Conservation (phyloP, 92 coral and sea anemone genomes). For the Palythoa grandis region DNA sequence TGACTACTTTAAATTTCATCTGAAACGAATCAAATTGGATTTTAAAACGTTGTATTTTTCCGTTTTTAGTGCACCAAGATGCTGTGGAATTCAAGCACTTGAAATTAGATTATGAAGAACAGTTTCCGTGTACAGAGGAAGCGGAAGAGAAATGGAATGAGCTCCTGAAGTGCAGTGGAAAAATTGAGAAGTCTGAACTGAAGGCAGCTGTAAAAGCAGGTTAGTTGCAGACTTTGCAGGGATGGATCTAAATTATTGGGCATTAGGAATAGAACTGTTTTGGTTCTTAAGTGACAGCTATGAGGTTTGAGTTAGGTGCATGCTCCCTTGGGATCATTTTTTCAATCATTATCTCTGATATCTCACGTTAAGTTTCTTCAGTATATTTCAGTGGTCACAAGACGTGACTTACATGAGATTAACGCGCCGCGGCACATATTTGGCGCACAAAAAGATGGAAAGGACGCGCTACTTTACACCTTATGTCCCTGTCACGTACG, state of each 20-base stretch:
- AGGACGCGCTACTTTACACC: no score
- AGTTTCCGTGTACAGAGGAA: conserved; percentile 59
- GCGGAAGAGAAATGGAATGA: conserved; percentile 79
- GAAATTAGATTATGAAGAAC: conserved; percentile 80
- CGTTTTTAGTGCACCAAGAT: conserved; percentile 54
- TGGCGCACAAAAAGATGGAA: no score
- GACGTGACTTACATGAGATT: no score
- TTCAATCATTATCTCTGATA: no score
- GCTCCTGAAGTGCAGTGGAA: conserved; percentile 61
- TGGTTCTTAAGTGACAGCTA: no score
- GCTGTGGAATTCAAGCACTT: conserved; percentile 70
- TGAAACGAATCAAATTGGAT: not conserved
- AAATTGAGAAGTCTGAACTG: conserved; percentile 65
- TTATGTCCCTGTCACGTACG: no score
- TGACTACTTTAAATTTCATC: no score
- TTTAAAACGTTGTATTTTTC: not conserved
- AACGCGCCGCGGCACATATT: no score
- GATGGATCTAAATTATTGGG: not conserved
- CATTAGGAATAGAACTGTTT: not conserved
- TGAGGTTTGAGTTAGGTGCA: no score
- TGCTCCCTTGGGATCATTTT: no score
- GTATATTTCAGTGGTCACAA: no score
- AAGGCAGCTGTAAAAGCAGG: conserved; percentile 87
- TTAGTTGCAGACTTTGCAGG: conserved; percentile 50
- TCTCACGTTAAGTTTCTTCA: no score